phyloP scores from a whole-genome alignment of 2,888 invertebrate species.

The Anthoptus insignis region DNA sequence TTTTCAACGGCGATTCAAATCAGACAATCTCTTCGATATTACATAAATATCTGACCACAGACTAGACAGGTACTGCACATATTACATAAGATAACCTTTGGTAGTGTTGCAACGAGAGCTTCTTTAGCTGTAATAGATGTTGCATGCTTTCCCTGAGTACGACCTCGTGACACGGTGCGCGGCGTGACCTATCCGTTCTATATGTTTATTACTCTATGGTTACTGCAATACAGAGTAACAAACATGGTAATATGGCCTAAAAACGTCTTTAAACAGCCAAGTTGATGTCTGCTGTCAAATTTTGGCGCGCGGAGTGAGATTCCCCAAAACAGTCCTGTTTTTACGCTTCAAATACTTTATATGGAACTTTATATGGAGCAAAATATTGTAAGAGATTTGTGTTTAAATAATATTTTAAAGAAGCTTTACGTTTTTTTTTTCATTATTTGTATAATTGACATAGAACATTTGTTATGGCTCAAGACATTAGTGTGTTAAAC shows the following conservation, averaged over 20 bases:
- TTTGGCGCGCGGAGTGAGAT: too few relatives aligned
- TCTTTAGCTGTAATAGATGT: conserved; percentile 48
- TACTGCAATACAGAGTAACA: conserved; percentile 23
- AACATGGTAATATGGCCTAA: background rate
- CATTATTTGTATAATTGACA: too few relatives aligned
- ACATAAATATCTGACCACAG: conserved; percentile 49
- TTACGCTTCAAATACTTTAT: too few relatives aligned
- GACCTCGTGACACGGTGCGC: conserved; percentile 40
- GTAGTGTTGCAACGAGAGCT: conserved; percentile 50
- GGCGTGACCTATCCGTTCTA: conserved; percentile 49
- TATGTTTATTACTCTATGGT: conserved; percentile 44
- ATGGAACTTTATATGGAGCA: too few relatives aligned
- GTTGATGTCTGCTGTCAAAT: too few relatives aligned
- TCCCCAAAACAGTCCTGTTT: too few relatives aligned
- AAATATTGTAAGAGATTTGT: too few relatives aligned
- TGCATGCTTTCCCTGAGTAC: conserved; percentile 46
- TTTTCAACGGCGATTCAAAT: background rate
- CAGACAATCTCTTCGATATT: conserved; percentile 39
- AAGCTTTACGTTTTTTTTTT: too few relatives aligned
- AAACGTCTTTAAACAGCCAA: background rate
- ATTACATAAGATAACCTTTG: conserved; percentile 54
- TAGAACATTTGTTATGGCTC: too few relatives aligned
- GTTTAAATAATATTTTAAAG: too few relatives aligned
- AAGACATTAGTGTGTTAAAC: too few relatives aligned
- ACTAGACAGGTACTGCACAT: conserved; percentile 36